Evolutionary conservation across 2,113 vertebrate species (phyloP).

Genomic region (Cebidichthys violaceus): DNA sequence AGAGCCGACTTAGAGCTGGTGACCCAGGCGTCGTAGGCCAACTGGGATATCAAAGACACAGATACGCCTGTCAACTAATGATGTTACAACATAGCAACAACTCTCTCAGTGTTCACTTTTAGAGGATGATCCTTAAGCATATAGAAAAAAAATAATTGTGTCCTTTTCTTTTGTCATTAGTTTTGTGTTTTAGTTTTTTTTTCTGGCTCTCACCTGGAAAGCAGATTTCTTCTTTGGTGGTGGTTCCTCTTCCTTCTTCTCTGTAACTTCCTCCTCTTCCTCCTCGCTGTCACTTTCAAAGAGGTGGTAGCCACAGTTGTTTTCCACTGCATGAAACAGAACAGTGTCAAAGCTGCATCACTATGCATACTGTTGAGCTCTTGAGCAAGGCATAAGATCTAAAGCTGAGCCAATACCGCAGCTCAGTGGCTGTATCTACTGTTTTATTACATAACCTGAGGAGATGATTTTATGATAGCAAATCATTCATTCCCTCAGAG

Average conservation of each 20-base stretch:
- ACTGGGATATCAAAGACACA: constrained; percentile 61
- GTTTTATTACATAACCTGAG: background rate
- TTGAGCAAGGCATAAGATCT: background rate
- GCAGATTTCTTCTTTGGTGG: constrained; percentile 80
- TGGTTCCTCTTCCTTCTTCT: constrained; percentile 71
- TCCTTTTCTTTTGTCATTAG: background rate
- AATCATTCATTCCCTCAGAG: background rate
- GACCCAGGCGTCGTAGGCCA: constrained; percentile 85
- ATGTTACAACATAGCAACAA: background rate
- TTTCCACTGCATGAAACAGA: constrained; percentile 71
- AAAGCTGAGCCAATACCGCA: background rate
- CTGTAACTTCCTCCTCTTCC: constrained; percentile 67
- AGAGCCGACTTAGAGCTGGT: constrained; percentile 81
- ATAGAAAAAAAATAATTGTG: background rate
- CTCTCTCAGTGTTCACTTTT: background rate
- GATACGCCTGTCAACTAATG: background rate
- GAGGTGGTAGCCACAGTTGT: constrained; percentile 75
- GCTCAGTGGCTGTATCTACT: background rate
- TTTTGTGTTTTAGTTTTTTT: background rate
- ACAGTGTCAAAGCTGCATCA: constrained; percentile 7
- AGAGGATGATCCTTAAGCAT: background rate
- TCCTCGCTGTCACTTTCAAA: constrained; percentile 84
- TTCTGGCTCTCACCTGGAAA: constrained; percentile 78
- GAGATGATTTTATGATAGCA: background rate
- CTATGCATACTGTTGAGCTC: background rate